Evolutionary conservation across 2,888 invertebrate genomes (phyloP), one percentile per base, ranked within the genome.

Genomic region (Acleris literana): DNA sequence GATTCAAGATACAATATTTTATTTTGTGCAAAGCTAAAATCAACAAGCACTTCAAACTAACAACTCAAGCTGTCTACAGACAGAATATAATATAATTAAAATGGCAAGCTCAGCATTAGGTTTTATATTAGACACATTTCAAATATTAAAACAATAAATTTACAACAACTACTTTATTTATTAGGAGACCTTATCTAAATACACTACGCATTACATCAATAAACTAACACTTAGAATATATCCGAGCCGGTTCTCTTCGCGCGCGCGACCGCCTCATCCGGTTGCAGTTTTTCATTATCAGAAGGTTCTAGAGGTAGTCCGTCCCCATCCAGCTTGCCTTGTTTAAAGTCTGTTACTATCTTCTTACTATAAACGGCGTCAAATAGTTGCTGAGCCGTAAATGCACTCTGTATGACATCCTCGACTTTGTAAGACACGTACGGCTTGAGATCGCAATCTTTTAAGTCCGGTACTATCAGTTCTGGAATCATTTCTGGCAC

Each of bases 401-500:
- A 97, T 86, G 96, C 95, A 1, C 95, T 94, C 81, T 98, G 97
- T 13, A 93, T 85, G 0, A 98, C 94, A 65, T 97, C 95, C 3
- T 94, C 93, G 0, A 94, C 94, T 84, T 94, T 95, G 84, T 99
- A 99, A 0, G 98, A 97, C 0, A 99, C 99, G 78, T 99, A 99
- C 0, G 99, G 98, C 85, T 97, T 98, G 20, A 99, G 88, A 88
- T 95, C 90, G 80, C 96, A 99, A 72, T 93, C 95, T 70, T 94
- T 95, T 25, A 99, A 88, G 84, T 98, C 95, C 0, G 99, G 99
- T 2, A 99, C 99, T 64, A 99, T 94, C 17, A 99, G 83, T 81
- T 99, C 97, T 0, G 99, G 98, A 71, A 97, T 94, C 95, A 96
- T 98, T 93, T 99, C 99, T 1, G 96, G 96, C 4, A 99, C 90